Evolutionary conservation across 2,797 vertebrate species (phyloP), one percentile per base, ranked within the genome.

Genomic region (Amniataba percoides): DNA sequence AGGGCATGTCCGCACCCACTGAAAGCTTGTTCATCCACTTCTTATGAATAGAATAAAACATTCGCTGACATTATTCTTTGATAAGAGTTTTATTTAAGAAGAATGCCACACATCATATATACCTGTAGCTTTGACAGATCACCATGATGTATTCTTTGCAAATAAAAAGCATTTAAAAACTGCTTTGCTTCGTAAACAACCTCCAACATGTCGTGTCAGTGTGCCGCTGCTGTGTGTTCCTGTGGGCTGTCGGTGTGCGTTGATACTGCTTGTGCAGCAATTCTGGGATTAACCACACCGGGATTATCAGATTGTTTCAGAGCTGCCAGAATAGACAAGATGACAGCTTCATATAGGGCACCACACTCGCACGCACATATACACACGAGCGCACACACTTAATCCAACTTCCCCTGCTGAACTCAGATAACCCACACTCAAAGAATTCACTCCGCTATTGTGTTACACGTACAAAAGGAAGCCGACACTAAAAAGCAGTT

Each of bases 301-400:
- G 93, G 95, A 95, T 95, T 95, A 96, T 93, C 86, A 89, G 92
- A 93, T 95, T 95, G 93, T 90, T 90, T 88, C 74, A 81, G 86
- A 85, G 89, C 90, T 88, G 87, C 87, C 82, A 88, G 80, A 88
- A 91, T 80, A 91, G 88, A 91, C 88, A 84, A 81, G 84, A 87
- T 92, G 89, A 89, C 89, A 82, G 83, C 89, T 91, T 91, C 86
- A 89, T 90, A 83, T 83, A 91, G 91, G 87, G 49, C 90, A 93
- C 65, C 84, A 58, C 87, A 76, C 76, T 60, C 72, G 80, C 81
- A 82, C 80, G 27, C 71, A 72, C 63, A 71, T 62, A 68, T 21
- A 76, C 14, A 49, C 57, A 75, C 63, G 73, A 53, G 31, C 61
- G 4, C 45, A 36, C 46, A 72, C 31, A 73, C 58, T 74, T 89